A percentile compares a stretch with the other conserved stretches of the same genome.
These are phyloP conservation scores for Prionace glauca DNA, from an alignment of 2,797 vertebrate genomes.

Conservation along the genomic window DNA sequence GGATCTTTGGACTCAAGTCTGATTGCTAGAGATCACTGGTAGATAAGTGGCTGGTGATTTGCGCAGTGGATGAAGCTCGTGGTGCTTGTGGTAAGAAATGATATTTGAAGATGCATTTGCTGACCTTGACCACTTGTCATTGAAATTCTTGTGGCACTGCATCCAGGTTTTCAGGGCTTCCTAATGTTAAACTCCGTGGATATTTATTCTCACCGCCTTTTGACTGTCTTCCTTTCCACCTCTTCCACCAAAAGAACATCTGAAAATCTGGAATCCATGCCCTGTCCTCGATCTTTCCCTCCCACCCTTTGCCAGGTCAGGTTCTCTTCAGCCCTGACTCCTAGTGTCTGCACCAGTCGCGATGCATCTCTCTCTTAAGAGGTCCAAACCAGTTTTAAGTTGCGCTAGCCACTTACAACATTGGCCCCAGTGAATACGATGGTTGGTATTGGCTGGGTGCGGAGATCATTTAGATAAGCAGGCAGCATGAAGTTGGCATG, in stretches of 20 bases:
- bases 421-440: neutral
- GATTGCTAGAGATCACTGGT: neutral
- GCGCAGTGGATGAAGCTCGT: neutral
- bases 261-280: neutral
- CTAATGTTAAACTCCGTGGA: neutral
- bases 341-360: neutral
- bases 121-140: too few relatives aligned
- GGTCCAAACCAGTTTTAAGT: neutral
- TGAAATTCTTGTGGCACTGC: too few relatives aligned
- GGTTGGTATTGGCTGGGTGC: neutral
- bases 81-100: too few relatives aligned
- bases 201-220: neutral
- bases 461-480: neutral
- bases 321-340: neutral
- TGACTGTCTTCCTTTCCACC: neutral
- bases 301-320: neutral
- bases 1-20: too few relatives aligned
- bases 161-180: neutral
- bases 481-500: neutral
- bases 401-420: neutral
- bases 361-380: neutral
- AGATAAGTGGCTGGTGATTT: neutral
- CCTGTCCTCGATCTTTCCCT: neutral
- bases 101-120: too few relatives aligned
- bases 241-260: neutral